phyloP scores from a whole-genome alignment of 2,113 vertebrate genomes.

The Zapornia atra region DNA sequence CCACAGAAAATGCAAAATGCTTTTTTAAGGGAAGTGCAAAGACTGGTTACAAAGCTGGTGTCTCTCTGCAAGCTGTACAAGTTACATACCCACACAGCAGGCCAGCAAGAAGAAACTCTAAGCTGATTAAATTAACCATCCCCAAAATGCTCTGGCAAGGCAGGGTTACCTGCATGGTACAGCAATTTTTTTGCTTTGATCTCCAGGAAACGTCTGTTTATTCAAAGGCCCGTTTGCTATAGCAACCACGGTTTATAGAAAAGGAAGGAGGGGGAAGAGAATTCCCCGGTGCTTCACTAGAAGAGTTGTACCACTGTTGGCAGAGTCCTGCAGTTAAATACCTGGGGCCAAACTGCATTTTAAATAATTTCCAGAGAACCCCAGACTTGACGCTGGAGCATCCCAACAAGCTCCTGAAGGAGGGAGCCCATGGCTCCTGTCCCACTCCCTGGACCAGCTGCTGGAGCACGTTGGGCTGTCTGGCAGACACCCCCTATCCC shows the following conservation, averaged over 20 bases:
- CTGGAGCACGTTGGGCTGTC: rapidly evolving
- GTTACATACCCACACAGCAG: background rate
- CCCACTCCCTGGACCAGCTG: background rate
- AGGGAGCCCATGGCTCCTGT: background rate
- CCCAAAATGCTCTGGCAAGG: background rate
- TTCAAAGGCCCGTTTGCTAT: background rate
- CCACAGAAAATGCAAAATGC: constrained; percentile 24
- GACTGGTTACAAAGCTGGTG: background rate
- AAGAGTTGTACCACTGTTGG: background rate
- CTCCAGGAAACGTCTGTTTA: constrained; percentile 13
- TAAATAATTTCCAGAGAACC: background rate
- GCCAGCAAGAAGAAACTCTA: background rate
- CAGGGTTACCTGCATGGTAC: constrained; percentile 29
- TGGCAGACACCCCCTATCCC: rapidly evolving
- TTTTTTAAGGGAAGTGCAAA: background rate
- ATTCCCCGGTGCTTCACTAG: background rate
- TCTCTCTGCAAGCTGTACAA: background rate
- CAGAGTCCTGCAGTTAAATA: background rate
- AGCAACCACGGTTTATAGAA: background rate
- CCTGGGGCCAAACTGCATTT: background rate
- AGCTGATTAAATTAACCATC: background rate
- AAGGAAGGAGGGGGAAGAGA: background rate
- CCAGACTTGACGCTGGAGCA: background rate
- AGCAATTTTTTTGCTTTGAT: background rate
- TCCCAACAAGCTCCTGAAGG: background rate